These are phyloP conservation scores for Meloidogyne exigua DNA, from an alignment of 1,140 invertebrate genomes.

Conservation along the genomic window DNA sequence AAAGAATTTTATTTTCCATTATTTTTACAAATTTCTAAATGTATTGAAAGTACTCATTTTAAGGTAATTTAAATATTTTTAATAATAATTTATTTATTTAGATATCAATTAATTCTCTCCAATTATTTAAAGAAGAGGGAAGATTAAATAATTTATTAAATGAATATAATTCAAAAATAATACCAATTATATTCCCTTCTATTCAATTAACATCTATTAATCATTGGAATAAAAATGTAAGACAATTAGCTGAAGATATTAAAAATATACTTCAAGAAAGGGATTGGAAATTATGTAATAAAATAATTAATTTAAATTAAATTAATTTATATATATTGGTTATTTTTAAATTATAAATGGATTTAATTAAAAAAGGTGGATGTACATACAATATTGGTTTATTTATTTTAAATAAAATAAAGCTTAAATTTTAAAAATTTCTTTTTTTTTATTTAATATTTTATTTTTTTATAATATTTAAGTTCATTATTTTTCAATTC, in stretches of 20 bases:
- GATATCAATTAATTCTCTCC: constrained; percentile 11
- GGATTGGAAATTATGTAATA: constrained; percentile 19
- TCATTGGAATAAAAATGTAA: constrained; percentile 16
- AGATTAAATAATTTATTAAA: neutral
- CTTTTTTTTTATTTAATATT: too few species aligned
- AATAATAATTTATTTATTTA: neutral
- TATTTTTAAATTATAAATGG: neutral
- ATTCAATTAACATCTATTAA: neutral
- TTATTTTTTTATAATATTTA: too few species aligned
- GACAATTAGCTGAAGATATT: constrained; percentile 2
- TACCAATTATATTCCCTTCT: constrained; percentile 1
- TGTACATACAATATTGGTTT: too few species aligned
- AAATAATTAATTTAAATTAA: neutral
- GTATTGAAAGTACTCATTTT: constrained; percentile 14
- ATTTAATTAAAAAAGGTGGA: too few species aligned
- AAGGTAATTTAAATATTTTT: neutral
- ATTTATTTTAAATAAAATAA: too few species aligned
- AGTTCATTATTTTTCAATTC: too few species aligned
- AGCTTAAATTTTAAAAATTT: too few species aligned
- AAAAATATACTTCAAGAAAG: constrained; percentile 12
- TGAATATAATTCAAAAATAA: neutral
- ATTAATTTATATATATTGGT: neutral
- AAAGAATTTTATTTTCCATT: neutral
- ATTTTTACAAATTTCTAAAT: constrained; percentile 14
- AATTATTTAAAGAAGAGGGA: constrained; percentile 19